Conservation (phyloP, 2,113 vertebrate species). For the Panthera leo region DNA sequence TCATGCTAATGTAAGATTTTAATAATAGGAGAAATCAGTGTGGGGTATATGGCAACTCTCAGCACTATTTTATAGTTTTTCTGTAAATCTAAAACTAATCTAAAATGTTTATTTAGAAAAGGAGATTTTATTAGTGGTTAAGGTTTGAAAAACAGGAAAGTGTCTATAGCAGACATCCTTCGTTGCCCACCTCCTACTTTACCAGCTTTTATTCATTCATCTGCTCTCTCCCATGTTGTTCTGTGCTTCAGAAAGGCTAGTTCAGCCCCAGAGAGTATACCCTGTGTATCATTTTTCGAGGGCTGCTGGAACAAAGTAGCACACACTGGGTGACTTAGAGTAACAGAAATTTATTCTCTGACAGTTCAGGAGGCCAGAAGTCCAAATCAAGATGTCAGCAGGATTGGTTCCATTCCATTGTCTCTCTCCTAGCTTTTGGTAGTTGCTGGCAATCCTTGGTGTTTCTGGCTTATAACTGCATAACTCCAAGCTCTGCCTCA, state of each 20-base stretch:
- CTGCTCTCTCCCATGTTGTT: neutral
- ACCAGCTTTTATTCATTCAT: neutral
- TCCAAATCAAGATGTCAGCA: neutral
- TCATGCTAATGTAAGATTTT: neutral
- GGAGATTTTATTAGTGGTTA: neutral
- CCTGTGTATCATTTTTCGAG: neutral
- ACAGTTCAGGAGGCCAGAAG: neutral
- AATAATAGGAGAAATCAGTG: neutral
- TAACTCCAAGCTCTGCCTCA: neutral
- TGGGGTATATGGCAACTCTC: neutral
- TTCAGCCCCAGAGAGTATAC: neutral
- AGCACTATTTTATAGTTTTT: neutral
- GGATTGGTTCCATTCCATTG: neutral
- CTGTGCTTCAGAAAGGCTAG: neutral
- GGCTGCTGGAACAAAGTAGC: neutral
- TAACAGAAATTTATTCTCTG: neutral
- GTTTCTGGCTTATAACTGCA: neutral
- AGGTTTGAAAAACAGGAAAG: neutral
- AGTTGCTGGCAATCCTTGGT: neutral
- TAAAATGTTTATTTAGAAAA: neutral
- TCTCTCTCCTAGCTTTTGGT: neutral
- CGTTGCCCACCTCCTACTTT: neutral
- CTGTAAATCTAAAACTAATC: neutral
- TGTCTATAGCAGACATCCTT: neutral
- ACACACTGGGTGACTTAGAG: neutral